These are phyloP conservation scores for Charadrius vociferus DNA, from an alignment of 2,113 vertebrate species.

Conservation along the genomic window DNA sequence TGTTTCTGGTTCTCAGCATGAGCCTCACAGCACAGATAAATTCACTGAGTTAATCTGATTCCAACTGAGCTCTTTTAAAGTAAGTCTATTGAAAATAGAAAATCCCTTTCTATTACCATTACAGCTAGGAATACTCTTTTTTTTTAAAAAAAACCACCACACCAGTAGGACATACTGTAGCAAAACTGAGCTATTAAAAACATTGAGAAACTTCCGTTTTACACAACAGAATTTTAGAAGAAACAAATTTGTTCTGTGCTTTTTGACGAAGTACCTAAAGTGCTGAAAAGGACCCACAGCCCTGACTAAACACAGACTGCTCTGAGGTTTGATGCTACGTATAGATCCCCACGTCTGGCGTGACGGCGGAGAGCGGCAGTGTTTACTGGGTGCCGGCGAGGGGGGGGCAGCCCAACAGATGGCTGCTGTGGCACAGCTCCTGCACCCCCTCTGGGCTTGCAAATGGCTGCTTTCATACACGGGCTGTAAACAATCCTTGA, in stretches of 20 bases:
- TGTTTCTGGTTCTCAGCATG: constrained; percentile 43
- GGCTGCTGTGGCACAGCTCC: constrained; percentile 60
- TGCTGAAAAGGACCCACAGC: neutral
- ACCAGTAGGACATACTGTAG: neutral
- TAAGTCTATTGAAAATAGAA: constrained; percentile 45
- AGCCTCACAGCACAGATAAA: constrained; percentile 23
- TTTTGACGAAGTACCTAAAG: neutral
- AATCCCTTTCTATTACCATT: constrained; percentile 31
- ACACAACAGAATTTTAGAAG: neutral
- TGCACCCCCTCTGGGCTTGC: constrained; percentile 42
- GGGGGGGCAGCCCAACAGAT: constrained; percentile 59
- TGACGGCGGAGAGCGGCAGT: neutral
- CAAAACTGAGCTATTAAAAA: neutral
- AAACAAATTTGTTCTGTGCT: neutral
- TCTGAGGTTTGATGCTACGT: neutral
- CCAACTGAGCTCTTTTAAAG: constrained; percentile 56
- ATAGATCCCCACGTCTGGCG: neutral
- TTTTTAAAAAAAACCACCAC: neutral
- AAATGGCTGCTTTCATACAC: constrained; percentile 56
- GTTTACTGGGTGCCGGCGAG: constrained; percentile 7
- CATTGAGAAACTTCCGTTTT: neutral
- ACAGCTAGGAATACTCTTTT: neutral
- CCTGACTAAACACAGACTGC: neutral
- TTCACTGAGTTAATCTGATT: constrained; percentile 55
- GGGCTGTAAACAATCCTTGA: constrained; percentile 32